Evolutionary conservation across 2,113 vertebrate genomes (phyloP), one percentile per base, ranked within the genome.

Genomic region (Lipotes vexillifer): DNA sequence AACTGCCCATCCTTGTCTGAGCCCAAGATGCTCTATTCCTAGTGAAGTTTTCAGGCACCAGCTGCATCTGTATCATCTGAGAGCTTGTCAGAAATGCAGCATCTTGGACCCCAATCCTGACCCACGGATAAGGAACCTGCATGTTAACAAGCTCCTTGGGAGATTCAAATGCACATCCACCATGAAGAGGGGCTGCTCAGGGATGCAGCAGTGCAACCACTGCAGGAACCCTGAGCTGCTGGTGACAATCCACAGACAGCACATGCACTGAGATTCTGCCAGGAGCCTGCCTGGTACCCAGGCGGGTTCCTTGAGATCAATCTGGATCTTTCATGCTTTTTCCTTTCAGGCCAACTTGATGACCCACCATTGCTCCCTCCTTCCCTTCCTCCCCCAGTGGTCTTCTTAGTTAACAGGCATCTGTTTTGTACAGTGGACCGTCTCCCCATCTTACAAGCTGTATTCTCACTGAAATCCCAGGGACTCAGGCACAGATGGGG

Each of bases 121-220:
- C 68, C 8, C 20, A 8, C 3, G 0, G 71, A 12, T 21, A 4
- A 29, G 36, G 29, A 25, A 3, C 25, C 36, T 29, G 15, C 63
- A 10, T 13, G 3, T 33, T 46, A 49, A 17, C 33, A 14, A 59
- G 74, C 41, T 6, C 65, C 41, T 27, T 33, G 17, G 38, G 78
- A 33, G 31, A 36, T 13, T 46, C 29, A 27, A 41, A 33, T 2
- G 41, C 25, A 33, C 2, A 5, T 7, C 49, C 6, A 0, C 6
- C 77, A 10, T 0, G 3, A 12, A 18, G 52, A 44, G 10, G 44
- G 0, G 0, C 6, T 4, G 20, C 36, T 23, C 25, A 3, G 41
- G 59, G 4, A 10, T 3, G 29, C n/a, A 6, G 23, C 31, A 0
- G 29, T 3, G 36, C 1, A 8, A 23, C 46, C 41, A 52, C 5